Percentiles rank a stretch among this genome's conserved stretches.
phyloP scores from a whole-genome alignment of 2,797 vertebrate species.

The Pelodytes ibericus region DNA sequence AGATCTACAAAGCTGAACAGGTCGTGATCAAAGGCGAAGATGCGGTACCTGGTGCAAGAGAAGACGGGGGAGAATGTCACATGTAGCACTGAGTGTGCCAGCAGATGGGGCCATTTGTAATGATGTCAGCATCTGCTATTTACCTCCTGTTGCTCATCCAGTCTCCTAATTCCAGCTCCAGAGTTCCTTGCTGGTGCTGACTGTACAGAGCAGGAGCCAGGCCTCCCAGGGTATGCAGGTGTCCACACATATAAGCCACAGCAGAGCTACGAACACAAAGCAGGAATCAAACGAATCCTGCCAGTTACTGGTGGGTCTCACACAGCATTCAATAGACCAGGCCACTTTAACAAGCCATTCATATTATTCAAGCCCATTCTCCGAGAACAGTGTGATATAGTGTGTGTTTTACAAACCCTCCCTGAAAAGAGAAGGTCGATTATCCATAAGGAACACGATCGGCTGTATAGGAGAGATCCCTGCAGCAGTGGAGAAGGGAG shows the following conservation, averaged over 20 bases:
- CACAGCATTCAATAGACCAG: too few relatives aligned
- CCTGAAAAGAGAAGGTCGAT: too few relatives aligned
- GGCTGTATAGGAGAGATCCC: too few relatives aligned
- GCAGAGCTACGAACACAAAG: conserved; percentile 76
- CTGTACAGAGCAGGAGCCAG: conserved; percentile 90
- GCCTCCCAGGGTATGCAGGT: conserved; percentile 92
- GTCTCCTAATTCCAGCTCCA: conserved; percentile 95
- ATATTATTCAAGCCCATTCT: too few relatives aligned
- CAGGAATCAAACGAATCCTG: background rate
- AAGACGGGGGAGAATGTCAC: background rate
- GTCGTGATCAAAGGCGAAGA: conserved; percentile 93
- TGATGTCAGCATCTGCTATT: too few relatives aligned
- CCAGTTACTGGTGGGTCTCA: too few relatives aligned
- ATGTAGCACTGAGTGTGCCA: background rate
- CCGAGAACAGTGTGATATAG: too few relatives aligned
- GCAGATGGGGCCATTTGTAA: too few relatives aligned
- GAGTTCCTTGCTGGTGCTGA: conserved; percentile 83
- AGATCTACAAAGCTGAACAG: conserved; percentile 92
- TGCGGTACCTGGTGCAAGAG: conserved; percentile 78
- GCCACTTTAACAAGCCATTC: too few relatives aligned
- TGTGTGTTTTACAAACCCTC: too few relatives aligned
- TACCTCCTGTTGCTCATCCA: conserved; percentile 95
- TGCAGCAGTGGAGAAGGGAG: too few relatives aligned
- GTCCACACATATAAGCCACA: conserved; percentile 93
- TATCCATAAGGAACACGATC: too few relatives aligned